Evolutionary conservation across 2,797 vertebrate genomes (phyloP), one percentile per base, ranked within the genome.

Genomic region (Tenualosa ilisha): DNA sequence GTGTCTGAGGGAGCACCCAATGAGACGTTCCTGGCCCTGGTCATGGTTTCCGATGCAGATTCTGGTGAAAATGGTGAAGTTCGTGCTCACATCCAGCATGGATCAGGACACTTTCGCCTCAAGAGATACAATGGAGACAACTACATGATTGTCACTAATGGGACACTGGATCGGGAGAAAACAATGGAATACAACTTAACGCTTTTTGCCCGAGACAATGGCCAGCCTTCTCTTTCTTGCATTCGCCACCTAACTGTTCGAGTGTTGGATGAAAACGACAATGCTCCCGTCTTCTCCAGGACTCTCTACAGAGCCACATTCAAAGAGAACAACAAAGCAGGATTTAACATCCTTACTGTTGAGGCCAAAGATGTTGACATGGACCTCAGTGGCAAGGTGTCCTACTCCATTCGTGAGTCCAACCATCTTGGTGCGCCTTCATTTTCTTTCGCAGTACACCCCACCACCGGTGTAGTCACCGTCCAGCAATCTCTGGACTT

Each of bases 181-280:
- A 94, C 91, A 1, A 96, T 95, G 0, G 87, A 94, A 81, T 98
- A 99, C 79, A 97, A 96, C 85, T 91, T 99, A 85, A 97, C 96
- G 0, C 85, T 99, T 68, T 56, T 96, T 2, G 97, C 96, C 22
- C 89, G 84, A 88, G 97, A 98, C 90, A 91, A 91, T 72, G 97
- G 98, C 0, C 90, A 93, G 11, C 96, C 94, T 1, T 92, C 96
- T 0, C 93, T 98, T 85, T 92, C 93, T 0, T 94, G 92, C 79
- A 87, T 93, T 20, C 95, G 95, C 87, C 92, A 96, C 61, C 91
- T 99, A 82, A 94, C 90, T 9, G 96, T 99, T 84, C 93, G 93
- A 51, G 94, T 99, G 84, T 91, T 95, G 0, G 98, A 99, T 0
- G 93, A 96, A 88, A 99, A 99, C 0, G 98, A 99, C 93, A 99